A percentile compares a stretch with the other conserved stretches of the same genome.
Evolutionary conservation across 2,113 vertebrate species (phyloP).

Genomic region (Cyanoliseus patagonus): DNA sequence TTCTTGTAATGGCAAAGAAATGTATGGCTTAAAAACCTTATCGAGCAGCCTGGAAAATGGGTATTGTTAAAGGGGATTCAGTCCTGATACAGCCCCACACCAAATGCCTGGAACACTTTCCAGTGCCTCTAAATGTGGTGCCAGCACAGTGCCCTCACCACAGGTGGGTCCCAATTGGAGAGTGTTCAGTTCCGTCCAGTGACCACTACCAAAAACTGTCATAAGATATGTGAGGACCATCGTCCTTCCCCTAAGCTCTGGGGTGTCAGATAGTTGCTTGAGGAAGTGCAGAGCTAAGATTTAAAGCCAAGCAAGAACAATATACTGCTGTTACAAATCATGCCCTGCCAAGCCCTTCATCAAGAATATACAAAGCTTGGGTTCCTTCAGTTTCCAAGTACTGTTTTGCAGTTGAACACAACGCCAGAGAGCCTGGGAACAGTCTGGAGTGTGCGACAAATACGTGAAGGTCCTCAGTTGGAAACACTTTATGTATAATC

Average conservation of each 20-base stretch:
- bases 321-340: background rate
- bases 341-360: background rate
- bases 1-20: background rate
- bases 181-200: rapidly evolving
- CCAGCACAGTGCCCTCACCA: rapidly evolving
- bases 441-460: background rate
- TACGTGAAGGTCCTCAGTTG: background rate
- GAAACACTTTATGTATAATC: background rate
- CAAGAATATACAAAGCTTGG: background rate
- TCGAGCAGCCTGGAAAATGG: background rate
- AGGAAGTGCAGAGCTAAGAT: background rate
- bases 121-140: background rate
- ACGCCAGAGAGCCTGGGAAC: background rate
- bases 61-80: background rate
- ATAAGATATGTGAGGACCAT: background rate
- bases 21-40: background rate
- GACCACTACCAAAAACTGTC: background rate
- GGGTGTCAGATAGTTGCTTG: background rate
- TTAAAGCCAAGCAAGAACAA: background rate
- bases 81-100: background rate
- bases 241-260: background rate
- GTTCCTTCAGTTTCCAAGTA: background rate
- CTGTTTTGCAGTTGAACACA: background rate
- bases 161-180: background rate
- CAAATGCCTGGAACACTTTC: background rate